Conservation (phyloP, 2,113 vertebrate species). For the Neopipo cinnamomea region DNA sequence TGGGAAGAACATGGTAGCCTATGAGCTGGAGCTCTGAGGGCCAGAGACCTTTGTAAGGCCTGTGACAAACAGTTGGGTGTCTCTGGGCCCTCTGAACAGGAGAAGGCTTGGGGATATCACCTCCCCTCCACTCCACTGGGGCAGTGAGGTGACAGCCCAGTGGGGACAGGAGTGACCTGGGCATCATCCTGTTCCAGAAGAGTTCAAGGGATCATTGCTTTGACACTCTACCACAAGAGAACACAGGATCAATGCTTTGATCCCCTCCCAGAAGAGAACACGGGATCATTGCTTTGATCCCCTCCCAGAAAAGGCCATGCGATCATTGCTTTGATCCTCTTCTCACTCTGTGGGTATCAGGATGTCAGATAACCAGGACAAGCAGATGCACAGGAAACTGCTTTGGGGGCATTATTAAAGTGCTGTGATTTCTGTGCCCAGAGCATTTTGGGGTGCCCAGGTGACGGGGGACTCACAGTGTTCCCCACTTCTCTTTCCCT, state of each 20-base stretch:
- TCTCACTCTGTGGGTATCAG: neutral
- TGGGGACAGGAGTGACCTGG: neutral
- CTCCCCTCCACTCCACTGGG: no score
- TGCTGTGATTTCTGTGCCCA: neutral
- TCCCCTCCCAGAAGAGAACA: neutral
- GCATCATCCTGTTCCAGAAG: neutral
- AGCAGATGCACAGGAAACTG: accelerated
- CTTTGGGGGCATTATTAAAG: neutral
- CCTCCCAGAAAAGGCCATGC: neutral
- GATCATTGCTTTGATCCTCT: neutral
- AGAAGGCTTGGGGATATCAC: neutral
- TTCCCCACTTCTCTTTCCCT: neutral
- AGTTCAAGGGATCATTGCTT: neutral
- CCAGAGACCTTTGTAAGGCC: neutral
- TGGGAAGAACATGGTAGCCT: neutral
- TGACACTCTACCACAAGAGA: no score
- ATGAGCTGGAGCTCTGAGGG: neutral
- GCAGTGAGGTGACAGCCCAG: neutral
- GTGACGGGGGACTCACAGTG: neutral
- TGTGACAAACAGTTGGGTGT: neutral
- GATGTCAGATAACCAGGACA: neutral
- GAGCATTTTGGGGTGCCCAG: accelerated
- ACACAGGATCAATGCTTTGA: no score
- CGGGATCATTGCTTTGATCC: neutral
- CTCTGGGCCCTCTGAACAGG: neutral